A percentile compares a stretch with the other conserved stretches of the same genome.
phyloP scores from a whole-genome alignment of 23 tunicate genomes.

The Styela clava region DNA sequence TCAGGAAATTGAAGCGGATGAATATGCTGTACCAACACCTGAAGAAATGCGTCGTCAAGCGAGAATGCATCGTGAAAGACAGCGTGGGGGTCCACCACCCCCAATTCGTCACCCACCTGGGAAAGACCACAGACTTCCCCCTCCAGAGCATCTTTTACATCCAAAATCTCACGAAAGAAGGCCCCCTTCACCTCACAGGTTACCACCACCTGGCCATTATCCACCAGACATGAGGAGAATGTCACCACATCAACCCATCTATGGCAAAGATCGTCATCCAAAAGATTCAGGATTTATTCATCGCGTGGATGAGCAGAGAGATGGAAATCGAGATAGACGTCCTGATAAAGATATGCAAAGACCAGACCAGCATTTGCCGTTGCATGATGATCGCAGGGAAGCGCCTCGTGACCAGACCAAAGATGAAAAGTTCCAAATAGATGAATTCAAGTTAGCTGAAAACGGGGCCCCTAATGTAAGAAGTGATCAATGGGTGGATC shows the following conservation, averaged over 20 bases:
- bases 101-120: conserved; percentile 22
- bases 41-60: conserved; percentile 45
- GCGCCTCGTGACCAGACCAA: background rate
- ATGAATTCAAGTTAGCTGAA: background rate
- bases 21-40: conserved; percentile 66
- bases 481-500: conserved; percentile 75
- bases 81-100: conserved; percentile 32
- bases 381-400: background rate
- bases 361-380: background rate
- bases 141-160: conserved; percentile 6
- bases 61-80: background rate
- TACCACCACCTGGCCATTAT: conserved; percentile 37
- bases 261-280: background rate
- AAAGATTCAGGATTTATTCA: background rate
- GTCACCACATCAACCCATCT: background rate
- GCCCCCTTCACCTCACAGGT: conserved; percentile 22
- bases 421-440: background rate
- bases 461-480: conserved; percentile 21
- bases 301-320: background rate
- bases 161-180: conserved; percentile 6
- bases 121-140: conserved; percentile 10
- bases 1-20: conserved; percentile 45
- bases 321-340: background rate
- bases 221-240: conserved; percentile 32
- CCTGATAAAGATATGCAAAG: background rate